A percentile compares a stretch with the other conserved stretches of the same genome.
Evolutionary conservation across 92 coral and sea anemone genomes (phyloP).

Genomic region (Chrysogorgia sp.): DNA sequence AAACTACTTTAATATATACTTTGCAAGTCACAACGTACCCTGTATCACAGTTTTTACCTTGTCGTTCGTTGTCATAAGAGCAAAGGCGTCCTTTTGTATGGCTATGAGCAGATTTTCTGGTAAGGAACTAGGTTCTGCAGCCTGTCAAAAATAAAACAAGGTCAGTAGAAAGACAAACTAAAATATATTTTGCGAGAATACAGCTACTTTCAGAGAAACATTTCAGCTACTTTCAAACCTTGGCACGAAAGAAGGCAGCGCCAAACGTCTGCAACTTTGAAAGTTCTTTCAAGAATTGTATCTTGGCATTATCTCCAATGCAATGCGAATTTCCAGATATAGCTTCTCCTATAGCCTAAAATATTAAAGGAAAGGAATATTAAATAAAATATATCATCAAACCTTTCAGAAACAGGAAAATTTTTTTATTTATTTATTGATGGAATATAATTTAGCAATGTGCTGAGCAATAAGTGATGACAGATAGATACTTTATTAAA

Average conservation of each 20-base stretch:
- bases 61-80: neutral
- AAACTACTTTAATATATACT: neutral
- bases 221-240: slow-evolving; percentile 1
- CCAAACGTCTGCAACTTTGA: slow-evolving; percentile 25
- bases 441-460: neutral
- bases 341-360: slow-evolving; percentile 27
- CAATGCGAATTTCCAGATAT: neutral
- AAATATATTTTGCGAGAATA: neutral
- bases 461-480: neutral
- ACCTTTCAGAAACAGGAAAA: neutral
- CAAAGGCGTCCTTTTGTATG: slow-evolving; percentile 23
- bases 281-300: slow-evolving; percentile 22
- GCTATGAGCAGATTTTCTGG: slow-evolving; percentile 38
- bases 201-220: neutral
- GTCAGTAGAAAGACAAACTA: neutral
- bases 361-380: neutral
- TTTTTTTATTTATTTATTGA: too few species aligned
- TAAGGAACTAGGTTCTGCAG: neutral
- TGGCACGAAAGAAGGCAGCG: slow-evolving; percentile 30
- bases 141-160: neutral
- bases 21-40: neutral
- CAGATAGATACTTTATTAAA: neutral
- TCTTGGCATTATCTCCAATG: slow-evolving; percentile 35
- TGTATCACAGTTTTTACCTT: slow-evolving; percentile 2
- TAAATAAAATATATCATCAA: neutral